phyloP scores from a whole-genome alignment of 2,113 vertebrate species.

The Chinchilla lanigera region DNA sequence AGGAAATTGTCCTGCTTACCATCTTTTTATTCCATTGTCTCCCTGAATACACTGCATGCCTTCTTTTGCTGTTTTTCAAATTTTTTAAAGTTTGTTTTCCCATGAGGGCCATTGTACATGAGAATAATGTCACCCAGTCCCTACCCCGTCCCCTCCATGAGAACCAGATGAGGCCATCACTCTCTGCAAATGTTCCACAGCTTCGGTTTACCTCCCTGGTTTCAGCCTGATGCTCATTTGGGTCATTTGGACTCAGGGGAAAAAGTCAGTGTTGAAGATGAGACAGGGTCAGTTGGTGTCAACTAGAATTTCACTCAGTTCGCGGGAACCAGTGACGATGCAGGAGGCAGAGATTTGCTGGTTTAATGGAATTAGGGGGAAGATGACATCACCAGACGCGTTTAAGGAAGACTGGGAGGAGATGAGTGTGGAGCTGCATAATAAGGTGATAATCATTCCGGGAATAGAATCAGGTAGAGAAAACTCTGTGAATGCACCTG shows the following conservation, averaged over 20 bases:
- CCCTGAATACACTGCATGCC: neutral
- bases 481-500: neutral
- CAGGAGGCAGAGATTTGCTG: neutral
- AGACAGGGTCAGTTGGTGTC: neutral
- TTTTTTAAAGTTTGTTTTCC: neutral
- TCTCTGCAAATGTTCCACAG: neutral
- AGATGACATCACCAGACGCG: neutral
- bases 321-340: neutral
- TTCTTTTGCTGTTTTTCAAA: neutral
- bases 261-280: neutral
- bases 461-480: neutral
- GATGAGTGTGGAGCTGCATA: neutral
- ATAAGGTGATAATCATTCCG: neutral
- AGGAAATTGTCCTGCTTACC: neutral
- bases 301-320: neutral
- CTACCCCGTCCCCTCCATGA: neutral
- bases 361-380: neutral
- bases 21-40: too few species aligned
- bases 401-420: neutral
- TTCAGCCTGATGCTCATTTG: neutral
- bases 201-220: neutral
- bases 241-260: neutral
- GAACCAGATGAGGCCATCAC: neutral
- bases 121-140: neutral
- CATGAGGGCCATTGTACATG: too few species aligned